Evolutionary conservation across 2,113 vertebrate species (phyloP), one percentile per base, ranked within the genome.

Genomic region (Lycaon pictus): DNA sequence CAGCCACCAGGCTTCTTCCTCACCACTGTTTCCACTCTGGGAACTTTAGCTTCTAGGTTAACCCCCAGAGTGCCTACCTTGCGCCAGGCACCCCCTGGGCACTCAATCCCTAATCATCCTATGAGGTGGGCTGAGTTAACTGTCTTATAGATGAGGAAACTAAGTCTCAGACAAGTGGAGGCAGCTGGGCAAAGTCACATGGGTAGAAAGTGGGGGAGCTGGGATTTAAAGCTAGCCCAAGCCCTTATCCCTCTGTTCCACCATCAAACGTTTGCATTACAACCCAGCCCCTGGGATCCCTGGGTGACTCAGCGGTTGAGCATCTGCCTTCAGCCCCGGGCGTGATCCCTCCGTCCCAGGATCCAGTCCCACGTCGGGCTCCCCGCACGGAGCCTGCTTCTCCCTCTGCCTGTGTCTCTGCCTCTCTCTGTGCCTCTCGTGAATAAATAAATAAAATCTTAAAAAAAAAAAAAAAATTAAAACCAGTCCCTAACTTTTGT

Each of bases 21-120:
- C 65, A 3, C 13, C 2, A 2, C 9, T 0, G 2, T 17, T 23
- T 23, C 71, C 60, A 0, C 5, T 77, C 79, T 17, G 43, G 63
- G 86, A 60, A 16, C 0, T 12, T 4, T 20, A 2, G 43, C 43
- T 76, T 51, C 0, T 0, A 55, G 27, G 35, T 23, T 15, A 27
- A 22, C 9, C 27, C 63, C 9, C n/a, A 16, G 43, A 35, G 60
- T 15, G 1, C 80, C 32, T 10, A 19, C 32, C 48, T 1, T 0
- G 35, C 13, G 3, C 48, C 19, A 2, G 58, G 55, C 82, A 17
- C 15, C 22, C 1, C 55, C 55, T 7, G 32, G 56, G 13, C 12
- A 0, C 25, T 62, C 8, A 3, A 16, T 23, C 29, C 35, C 77
- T 55, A 11, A 48, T 48, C 11, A 58, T 16, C 71, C n/a, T 58